A percentile compares a stretch with the other conserved stretches of the same genome.
Evolutionary conservation across 2,797 vertebrate genomes (phyloP).

Genomic region (Furcifer pardalis): DNA sequence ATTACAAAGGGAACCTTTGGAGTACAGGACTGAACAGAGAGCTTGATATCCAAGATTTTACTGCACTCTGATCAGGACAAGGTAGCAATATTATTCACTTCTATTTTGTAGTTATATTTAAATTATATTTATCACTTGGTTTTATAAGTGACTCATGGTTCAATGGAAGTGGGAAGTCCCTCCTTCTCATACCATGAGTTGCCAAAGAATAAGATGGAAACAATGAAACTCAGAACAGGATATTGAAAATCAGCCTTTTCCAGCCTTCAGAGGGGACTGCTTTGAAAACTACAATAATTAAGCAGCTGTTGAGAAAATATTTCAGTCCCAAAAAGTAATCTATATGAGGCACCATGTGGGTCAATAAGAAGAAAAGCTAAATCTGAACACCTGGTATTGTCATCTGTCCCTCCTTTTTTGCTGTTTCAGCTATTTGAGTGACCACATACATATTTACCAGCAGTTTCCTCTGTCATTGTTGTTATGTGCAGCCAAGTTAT

Average conservation of each 20-base stretch:
- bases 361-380: background rate
- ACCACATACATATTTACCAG: background rate
- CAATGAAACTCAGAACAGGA: too few relatives aligned
- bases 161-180: too few relatives aligned
- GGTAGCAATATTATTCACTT: too few relatives aligned
- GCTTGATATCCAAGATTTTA: too few relatives aligned
- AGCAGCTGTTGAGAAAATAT: background rate
- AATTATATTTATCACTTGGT: too few relatives aligned
- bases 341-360: background rate
- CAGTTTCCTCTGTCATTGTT: background rate
- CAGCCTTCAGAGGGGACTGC: background rate
- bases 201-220: too few relatives aligned
- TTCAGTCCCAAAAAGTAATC: background rate
- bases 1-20: background rate
- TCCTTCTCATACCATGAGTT: too few relatives aligned
- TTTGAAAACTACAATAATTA: background rate
- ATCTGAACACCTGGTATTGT: background rate
- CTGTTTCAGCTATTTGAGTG: background rate
- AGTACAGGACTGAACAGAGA: constrained; percentile 14
- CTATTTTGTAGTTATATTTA: too few relatives aligned
- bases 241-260: background rate
- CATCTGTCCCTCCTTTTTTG: background rate
- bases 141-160: too few relatives aligned
- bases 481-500: too few relatives aligned
- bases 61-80: too few relatives aligned